These are phyloP conservation scores for Tachystola acroxantha DNA, from an alignment of 2,888 invertebrate genomes.

Conservation along the genomic window DNA sequence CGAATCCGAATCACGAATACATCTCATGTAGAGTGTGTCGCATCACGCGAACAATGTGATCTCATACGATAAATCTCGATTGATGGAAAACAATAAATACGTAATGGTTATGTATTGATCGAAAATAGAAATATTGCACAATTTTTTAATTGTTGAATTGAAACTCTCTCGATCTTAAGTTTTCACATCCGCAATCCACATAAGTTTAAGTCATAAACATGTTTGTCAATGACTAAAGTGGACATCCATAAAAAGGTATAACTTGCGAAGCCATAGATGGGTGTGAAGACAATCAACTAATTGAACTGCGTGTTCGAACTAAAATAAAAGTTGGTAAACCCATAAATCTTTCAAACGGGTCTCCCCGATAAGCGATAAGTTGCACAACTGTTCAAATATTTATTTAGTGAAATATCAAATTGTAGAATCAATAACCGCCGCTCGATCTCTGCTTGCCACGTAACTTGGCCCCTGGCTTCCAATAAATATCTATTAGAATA, in stretches of 20 bases:
- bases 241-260: background rate
- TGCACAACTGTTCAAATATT: background rate
- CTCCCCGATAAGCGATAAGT: background rate
- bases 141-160: slow-evolving; percentile 23
- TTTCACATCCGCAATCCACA: slow-evolving; percentile 20
- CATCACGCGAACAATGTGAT: slow-evolving; percentile 33
- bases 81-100: slow-evolving; percentile 28
- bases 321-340: background rate
- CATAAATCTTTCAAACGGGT: background rate
- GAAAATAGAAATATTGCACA: slow-evolving; percentile 33
- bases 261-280: background rate
- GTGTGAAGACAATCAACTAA: background rate
- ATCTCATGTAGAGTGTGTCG: slow-evolving; percentile 26
- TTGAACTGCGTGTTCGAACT: background rate
- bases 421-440: slow-evolving; percentile 4
- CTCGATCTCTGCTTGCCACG: slow-evolving; percentile 3
- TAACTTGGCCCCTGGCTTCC: slow-evolving; percentile 20
- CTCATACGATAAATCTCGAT: slow-evolving; percentile 18
- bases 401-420: background rate
- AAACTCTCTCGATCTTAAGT: slow-evolving; percentile 32
- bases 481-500: slow-evolving; percentile 50
- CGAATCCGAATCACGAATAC: slow-evolving; percentile 39
- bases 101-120: slow-evolving; percentile 29
- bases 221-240: too few relatives aligned
- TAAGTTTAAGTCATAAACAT: background rate